A percentile compares a stretch with the other conserved stretches of the same genome.
phyloP scores from a whole-genome alignment of 2,888 invertebrate species.

The Allophyes oxyacanthae region DNA sequence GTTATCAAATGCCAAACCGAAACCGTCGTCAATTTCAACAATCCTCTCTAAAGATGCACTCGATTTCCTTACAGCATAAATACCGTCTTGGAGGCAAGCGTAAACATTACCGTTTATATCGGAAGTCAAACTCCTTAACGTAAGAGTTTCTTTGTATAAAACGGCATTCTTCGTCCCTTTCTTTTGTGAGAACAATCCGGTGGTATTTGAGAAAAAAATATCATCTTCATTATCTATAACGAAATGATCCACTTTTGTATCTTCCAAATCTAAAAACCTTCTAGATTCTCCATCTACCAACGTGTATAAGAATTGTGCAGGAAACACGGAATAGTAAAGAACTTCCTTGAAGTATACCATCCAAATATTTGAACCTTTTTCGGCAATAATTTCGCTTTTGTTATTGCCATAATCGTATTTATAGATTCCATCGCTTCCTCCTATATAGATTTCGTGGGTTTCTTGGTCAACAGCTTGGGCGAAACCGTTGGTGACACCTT shows the following conservation, averaged over 20 bases:
- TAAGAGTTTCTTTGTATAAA: constrained; percentile 55
- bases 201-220: constrained; percentile 74
- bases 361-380: constrained; percentile 72
- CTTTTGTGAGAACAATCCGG: constrained; percentile 73
- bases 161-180: constrained; percentile 71
- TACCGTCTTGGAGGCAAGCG: constrained; percentile 70
- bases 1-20: constrained; percentile 78
- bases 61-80: constrained; percentile 68
- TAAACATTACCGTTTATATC: constrained; percentile 71
- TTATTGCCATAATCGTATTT: constrained; percentile 71
- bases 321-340: constrained; percentile 74
- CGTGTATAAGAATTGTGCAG: constrained; percentile 73
- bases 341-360: constrained; percentile 73
- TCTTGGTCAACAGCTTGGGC: constrained; percentile 74
- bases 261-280: constrained; percentile 75
- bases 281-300: constrained; percentile 62
- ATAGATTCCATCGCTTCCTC: constrained; percentile 76
- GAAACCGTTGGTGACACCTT: constrained; percentile 72
- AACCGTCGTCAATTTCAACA: constrained; percentile 68
- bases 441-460: constrained; percentile 73
- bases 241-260: constrained; percentile 77
- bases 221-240: constrained; percentile 72
- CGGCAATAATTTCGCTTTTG: constrained; percentile 65
- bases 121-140: constrained; percentile 67
- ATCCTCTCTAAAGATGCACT: constrained; percentile 61